Evolutionary conservation across 2,113 vertebrate species (phyloP).

Genomic region (Strix uralensis): DNA sequence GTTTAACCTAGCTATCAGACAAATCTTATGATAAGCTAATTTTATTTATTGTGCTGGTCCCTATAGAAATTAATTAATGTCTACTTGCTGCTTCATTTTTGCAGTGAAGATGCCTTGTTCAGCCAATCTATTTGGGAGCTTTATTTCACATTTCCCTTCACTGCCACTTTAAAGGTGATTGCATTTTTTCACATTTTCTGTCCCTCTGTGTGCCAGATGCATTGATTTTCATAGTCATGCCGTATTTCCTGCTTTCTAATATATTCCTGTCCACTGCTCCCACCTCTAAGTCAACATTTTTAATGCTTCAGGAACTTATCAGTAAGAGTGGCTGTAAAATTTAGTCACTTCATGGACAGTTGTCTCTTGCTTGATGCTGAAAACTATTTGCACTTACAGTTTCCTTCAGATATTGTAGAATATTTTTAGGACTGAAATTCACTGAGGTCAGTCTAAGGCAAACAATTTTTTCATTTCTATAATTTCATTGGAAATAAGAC

Average conservation of each 20-base stretch:
- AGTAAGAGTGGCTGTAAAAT: constrained; percentile 22
- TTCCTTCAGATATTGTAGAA: neutral
- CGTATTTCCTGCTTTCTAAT: constrained; percentile 46
- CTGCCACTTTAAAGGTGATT: neutral
- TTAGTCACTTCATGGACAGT: neutral
- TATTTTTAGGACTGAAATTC: neutral
- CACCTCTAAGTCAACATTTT: constrained; percentile 52
- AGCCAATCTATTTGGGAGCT: neutral
- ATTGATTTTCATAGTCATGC: constrained; percentile 65
- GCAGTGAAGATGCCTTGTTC: neutral
- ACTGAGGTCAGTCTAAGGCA: neutral
- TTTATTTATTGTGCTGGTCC: constrained; percentile 9
- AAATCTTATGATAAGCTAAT: neutral
- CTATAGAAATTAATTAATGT: constrained; percentile 15
- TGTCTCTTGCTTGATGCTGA: constrained; percentile 3
- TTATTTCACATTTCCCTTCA: constrained; percentile 9
- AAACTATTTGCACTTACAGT: neutral
- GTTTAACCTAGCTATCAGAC: neutral
- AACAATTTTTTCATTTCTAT: neutral
- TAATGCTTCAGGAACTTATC: constrained; percentile 37
- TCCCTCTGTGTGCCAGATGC: neutral
- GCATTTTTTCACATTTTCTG: neutral
- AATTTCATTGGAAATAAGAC: neutral
- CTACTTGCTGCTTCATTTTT: neutral
- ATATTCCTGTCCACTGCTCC: constrained; percentile 26